Evolutionary conservation across 2,113 vertebrate species (phyloP).

Genomic region (Hyperoodon ampullatus): DNA sequence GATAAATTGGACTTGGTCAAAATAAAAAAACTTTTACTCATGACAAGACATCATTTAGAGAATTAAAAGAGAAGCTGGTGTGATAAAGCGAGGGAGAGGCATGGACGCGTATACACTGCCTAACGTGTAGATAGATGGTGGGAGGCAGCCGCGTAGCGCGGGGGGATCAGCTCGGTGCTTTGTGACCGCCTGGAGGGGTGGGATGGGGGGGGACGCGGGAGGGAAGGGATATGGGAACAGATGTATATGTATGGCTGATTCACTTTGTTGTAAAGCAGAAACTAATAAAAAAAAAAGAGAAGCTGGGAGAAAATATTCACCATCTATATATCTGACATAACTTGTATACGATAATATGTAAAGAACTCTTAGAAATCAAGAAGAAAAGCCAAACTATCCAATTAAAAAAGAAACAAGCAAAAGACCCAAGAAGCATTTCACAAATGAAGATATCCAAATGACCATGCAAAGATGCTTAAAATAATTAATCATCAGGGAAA

Average conservation of each 20-base stretch:
- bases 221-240: no score
- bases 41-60: neutral
- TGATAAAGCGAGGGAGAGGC: no score
- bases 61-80: neutral
- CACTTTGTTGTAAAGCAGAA: no score
- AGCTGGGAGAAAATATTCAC: neutral
- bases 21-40: neutral
- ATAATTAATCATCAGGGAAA: neutral
- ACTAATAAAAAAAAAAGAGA: neutral
- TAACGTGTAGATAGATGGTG: no score
- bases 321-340: neutral
- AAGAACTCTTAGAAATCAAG: constrained; percentile 29
- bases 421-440: neutral
- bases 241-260: no score
- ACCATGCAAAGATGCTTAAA: neutral
- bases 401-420: neutral
- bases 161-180: no score
- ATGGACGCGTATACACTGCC: no score
- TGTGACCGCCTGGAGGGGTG: no score
- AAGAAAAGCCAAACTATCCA: constrained; percentile 19
- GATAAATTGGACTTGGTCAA: neutral
- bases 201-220: no score
- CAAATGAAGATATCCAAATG: neutral
- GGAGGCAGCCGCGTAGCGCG: no score
- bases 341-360: neutral